Evolutionary conservation across 2,113 vertebrate species (phyloP), one percentile per base, ranked within the genome.

Genomic region (pig (Sus scrofa)): DNA sequence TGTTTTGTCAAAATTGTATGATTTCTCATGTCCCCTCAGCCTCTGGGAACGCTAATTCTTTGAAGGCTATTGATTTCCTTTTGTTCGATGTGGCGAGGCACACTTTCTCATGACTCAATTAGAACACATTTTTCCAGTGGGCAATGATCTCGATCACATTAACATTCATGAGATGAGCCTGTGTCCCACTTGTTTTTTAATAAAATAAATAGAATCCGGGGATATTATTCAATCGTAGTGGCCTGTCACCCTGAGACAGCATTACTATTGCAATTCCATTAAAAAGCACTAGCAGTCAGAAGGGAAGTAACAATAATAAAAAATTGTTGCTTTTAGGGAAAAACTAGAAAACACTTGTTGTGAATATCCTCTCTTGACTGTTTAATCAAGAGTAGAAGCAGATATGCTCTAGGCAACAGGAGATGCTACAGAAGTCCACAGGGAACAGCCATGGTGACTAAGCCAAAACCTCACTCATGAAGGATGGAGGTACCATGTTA

Each of bases 81-180:
- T 93, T 62, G 86, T 62, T 88, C 92, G 78, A 81, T 87, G 32
- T 8, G 14, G 34, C 13, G 67, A 94, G 94, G 81, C 20, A 24
- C 0, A 5, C 50, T 96, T 95, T 92, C 77, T 95, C 77, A n/a
- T 0, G 54, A 58, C 89, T 82, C 95, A 96, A 44, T 62, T 93
- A 97, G 34, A 77, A 19, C 74, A 19, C 54, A n/a, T 71, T 68
- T 97, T 98, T 98, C 94, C 70, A 89, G 79, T 75, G 89, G 94
- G 87, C 94, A 92, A 70, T 0, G 26, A 54, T 89, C 90, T 96
- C 62, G 88, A 37, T 77, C 60, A 88, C 15, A 60, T 78, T 83
- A 81, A 39, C 58, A 97, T 98, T 98, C 83, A 97, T 92, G 97
- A 95, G 91, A 95, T 90, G 77, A 84, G 30, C 32, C 56, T 85